Evolutionary conservation across 92 coral and sea anemone genomes (phyloP).

Genomic region (Pocillopora meandrina): DNA sequence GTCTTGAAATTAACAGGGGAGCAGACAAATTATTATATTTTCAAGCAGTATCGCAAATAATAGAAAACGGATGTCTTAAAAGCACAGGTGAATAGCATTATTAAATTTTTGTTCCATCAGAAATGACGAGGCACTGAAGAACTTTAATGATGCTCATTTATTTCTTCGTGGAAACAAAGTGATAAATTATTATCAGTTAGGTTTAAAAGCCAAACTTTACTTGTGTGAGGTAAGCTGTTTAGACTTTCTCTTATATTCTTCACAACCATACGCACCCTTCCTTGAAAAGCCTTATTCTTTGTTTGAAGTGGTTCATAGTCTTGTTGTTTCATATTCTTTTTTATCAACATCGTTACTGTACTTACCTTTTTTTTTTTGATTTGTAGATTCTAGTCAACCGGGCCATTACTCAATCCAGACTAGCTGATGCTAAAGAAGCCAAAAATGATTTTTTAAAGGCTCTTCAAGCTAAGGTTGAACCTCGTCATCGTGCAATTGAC

Average conservation of each 20-base stretch:
- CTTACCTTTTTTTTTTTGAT: too few species aligned
- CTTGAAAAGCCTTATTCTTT: too few species aligned
- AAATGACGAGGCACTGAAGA: constrained; percentile 78
- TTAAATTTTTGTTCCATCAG: constrained; percentile 16
- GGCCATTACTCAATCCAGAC: constrained; percentile 76
- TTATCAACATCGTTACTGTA: too few species aligned
- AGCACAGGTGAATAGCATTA: too few species aligned
- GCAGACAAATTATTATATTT: too few species aligned
- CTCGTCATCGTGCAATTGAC: constrained; percentile 86
- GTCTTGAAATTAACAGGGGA: too few species aligned
- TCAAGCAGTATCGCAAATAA: too few species aligned
- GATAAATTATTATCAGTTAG: constrained; percentile 92
- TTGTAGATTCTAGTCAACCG: constrained; percentile 83
- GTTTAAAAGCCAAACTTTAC: constrained; percentile 87
- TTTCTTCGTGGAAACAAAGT: constrained; percentile 87
- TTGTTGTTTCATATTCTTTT: not conserved
- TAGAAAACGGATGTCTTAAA: too few species aligned
- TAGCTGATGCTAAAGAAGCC: constrained; percentile 77
- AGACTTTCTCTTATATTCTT: too few species aligned
- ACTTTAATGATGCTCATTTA: constrained; percentile 76
- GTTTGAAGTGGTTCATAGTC: not conserved
- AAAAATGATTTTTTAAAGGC: constrained; percentile 81
- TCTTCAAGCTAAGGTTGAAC: constrained; percentile 89
- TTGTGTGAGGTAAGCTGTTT: constrained; percentile 79
- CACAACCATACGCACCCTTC: too few species aligned